Conservation (phyloP, 2,888 invertebrate species). For the Macrosiphum euphorbiae region DNA sequence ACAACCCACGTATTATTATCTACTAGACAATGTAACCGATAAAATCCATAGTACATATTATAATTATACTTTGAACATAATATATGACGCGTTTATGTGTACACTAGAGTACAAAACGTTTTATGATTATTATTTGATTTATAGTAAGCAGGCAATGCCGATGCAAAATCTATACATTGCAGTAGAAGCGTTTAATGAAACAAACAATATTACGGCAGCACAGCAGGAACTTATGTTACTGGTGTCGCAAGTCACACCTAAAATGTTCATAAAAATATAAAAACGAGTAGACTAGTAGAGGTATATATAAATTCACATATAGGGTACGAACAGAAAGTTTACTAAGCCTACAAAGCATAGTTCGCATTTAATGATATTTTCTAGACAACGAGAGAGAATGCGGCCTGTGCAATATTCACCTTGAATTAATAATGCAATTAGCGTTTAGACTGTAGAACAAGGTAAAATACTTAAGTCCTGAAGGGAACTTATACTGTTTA, state of each 20-base stretch:
- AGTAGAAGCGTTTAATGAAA: background rate
- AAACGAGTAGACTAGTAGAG: background rate
- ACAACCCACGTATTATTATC: background rate
- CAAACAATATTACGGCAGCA: background rate
- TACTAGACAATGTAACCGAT: background rate
- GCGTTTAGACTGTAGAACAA: background rate
- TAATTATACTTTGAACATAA: background rate
- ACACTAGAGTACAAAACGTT: background rate
- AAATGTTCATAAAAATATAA: background rate
- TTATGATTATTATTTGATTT: background rate
- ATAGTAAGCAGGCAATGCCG: background rate
- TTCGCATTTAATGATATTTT: slow-evolving; percentile 19
- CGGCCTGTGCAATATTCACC: slow-evolving; percentile 30
- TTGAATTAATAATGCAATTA: slow-evolving; percentile 32
- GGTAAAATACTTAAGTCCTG: slow-evolving; percentile 23
- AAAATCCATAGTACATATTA: background rate
- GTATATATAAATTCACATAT: background rate
- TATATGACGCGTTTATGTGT: background rate
- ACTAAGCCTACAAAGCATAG: background rate
- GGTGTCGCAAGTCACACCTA: background rate
- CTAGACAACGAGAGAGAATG: background rate
- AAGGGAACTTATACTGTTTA: background rate
- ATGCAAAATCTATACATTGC: background rate
- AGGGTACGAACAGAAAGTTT: background rate
- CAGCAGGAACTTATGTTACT: background rate